These are phyloP conservation scores for Lucilia cuprina DNA, from an alignment of 1,140 invertebrate species.

Conservation along the genomic window DNA sequence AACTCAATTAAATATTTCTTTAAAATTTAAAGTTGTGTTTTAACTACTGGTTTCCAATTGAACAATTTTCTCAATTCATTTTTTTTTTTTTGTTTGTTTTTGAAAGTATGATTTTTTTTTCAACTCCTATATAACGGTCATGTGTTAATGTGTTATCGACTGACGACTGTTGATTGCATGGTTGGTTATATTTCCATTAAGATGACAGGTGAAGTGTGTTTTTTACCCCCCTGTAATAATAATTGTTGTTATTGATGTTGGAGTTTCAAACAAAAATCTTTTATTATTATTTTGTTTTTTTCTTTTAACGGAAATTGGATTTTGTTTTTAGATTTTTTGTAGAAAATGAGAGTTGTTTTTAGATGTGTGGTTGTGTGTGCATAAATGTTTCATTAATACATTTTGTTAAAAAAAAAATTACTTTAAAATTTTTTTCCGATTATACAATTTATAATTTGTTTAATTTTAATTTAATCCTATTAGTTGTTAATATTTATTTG, in stretches of 20 bases:
- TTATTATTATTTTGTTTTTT: no score
- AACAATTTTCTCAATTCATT: not conserved
- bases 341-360: not conserved
- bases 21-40: not conserved
- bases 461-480: constrained; percentile 10
- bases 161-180: not conserved
- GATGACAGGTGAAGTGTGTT: constrained; percentile 16
- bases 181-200: not conserved
- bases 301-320: constrained; percentile 6
- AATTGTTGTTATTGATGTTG: no score
- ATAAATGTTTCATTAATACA: not conserved
- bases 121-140: not conserved
- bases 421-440: not conserved
- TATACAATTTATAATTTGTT: constrained; percentile 1
- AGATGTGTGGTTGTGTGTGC: no score
- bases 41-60: constrained; percentile 9
- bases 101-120: not conserved
- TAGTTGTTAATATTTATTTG: constrained; percentile 8
- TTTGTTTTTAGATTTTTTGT: not conserved
- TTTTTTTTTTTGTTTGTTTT: not conserved
- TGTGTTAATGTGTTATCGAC: not conserved
- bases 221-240: not conserved
- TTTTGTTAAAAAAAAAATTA: not conserved
- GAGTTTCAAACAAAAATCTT: no score
- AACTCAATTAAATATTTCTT: not conserved